Percentiles rank a stretch among this genome's conserved stretches.
Conservation (phyloP, 2,888 invertebrate species). For the Acrobasis repandana region DNA sequence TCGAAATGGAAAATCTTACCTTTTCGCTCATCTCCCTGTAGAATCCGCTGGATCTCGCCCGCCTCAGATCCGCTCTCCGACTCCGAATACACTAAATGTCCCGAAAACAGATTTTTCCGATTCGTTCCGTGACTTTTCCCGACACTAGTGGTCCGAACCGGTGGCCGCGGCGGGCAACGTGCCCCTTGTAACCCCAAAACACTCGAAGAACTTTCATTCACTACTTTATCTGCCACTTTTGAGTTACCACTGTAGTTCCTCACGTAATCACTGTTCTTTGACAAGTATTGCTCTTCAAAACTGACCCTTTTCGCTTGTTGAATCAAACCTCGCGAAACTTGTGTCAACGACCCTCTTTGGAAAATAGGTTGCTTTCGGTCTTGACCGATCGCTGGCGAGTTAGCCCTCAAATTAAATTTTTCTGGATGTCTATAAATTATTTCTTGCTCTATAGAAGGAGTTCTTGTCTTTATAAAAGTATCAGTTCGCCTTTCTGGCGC, state of each 20-base stretch:
- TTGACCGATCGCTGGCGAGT: constrained; percentile 33
- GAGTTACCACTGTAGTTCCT: constrained; percentile 35
- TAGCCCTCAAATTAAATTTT: constrained; percentile 42
- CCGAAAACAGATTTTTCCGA: constrained; percentile 42
- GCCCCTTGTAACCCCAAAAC: constrained; percentile 34
- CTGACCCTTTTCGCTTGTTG: constrained; percentile 58
- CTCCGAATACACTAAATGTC: constrained; percentile 73
- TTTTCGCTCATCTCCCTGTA: constrained; percentile 58
- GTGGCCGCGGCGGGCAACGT: constrained; percentile 60
- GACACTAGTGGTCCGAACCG: constrained; percentile 66
- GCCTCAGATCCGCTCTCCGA: constrained; percentile 89
- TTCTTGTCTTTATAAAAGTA: constrained; percentile 52
- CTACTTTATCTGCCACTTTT: constrained; percentile 39
- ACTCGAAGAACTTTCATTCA: constrained; percentile 33
- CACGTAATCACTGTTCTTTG: constrained; percentile 29
- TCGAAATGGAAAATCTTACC: constrained; percentile 51
- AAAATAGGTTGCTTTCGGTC: constrained; percentile 44
- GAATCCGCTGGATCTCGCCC: constrained; percentile 86
- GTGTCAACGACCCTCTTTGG: constrained; percentile 48
- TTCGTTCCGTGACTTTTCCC: constrained; percentile 44
- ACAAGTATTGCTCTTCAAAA: constrained; percentile 53
- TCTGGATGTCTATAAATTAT: constrained; percentile 61
- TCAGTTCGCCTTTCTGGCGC: constrained; percentile 67
- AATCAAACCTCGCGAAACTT: constrained; percentile 35
- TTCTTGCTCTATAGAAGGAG: constrained; percentile 45